phyloP scores from a whole-genome alignment of 2,888 invertebrate species.

The Trichacis sp. region DNA sequence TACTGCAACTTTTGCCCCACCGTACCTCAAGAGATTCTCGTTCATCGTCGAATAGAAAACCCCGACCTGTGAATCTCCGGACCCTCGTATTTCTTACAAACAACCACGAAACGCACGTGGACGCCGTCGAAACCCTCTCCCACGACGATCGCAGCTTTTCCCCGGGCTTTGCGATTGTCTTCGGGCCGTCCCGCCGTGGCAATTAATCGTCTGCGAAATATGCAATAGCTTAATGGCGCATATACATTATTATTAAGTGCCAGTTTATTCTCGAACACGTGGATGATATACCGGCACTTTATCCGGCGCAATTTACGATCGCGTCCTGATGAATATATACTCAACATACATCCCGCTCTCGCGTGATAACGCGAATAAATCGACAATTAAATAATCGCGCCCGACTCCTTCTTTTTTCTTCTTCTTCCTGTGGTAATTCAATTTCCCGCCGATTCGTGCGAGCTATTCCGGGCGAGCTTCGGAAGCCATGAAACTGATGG shows the following conservation, averaged over 20 bases:
- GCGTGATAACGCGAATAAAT: slow-evolving; percentile 39
- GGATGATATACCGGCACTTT: slow-evolving; percentile 46
- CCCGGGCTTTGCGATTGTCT: slow-evolving; percentile 28
- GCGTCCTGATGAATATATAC: slow-evolving; percentile 43
- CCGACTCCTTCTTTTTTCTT: too few relatives aligned
- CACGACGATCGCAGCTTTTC: not conserved
- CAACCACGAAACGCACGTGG: too few relatives aligned
- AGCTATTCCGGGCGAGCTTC: too few relatives aligned
- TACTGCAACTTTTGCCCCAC: too few relatives aligned
- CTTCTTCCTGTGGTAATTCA: too few relatives aligned
- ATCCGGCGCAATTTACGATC: slow-evolving; percentile 42
- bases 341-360: slow-evolving; percentile 37
- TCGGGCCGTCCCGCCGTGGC: slow-evolving; percentile 30
- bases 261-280: slow-evolving; percentile 43
- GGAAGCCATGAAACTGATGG: slow-evolving; percentile 35
- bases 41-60: too few relatives aligned
- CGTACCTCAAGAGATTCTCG: too few relatives aligned
- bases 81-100: too few relatives aligned
- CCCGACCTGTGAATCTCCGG: too few relatives aligned
- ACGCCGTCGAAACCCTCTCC: too few relatives aligned
- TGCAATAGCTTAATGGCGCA: slow-evolving; percentile 41
- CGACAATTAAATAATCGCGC: slow-evolving; percentile 37
- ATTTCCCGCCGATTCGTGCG: too few relatives aligned
- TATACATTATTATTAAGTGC: slow-evolving; percentile 44
- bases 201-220: slow-evolving; percentile 37